Evolutionary conservation across 2,797 vertebrate species (phyloP).

Genomic region (Alfaro cultratus): DNA sequence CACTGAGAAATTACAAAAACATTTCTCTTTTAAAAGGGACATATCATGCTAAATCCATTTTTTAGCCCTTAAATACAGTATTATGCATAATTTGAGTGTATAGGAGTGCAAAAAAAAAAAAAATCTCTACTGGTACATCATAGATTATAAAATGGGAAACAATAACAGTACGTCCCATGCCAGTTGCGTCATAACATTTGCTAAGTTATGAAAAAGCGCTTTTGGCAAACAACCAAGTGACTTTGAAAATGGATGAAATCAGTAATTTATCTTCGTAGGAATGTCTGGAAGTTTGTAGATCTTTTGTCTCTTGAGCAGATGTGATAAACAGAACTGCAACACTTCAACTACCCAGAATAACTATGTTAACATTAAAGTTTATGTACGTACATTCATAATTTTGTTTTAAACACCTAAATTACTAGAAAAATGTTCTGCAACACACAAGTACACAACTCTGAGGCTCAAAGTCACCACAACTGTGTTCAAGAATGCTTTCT

Average conservation of each 20-base stretch:
- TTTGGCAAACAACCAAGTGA: neutral
- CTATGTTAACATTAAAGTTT: neutral
- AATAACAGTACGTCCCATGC: too few relatives aligned
- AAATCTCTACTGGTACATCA: too few relatives aligned
- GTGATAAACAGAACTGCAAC: neutral
- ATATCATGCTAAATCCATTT: too few relatives aligned
- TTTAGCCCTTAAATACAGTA: too few relatives aligned
- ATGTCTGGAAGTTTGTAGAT: neutral
- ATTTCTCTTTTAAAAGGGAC: too few relatives aligned
- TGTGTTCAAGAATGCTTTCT: constrained; percentile 19
- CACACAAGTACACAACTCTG: neutral
- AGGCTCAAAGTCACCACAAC: constrained; percentile 10
- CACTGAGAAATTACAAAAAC: too few relatives aligned
- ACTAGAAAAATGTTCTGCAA: neutral
- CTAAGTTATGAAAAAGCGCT: neutral
- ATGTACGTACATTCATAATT: neutral
- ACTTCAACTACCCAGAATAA: neutral
- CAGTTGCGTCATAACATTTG: too few relatives aligned
- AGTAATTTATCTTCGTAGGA: neutral
- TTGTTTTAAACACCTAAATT: neutral
- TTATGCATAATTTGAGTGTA: too few relatives aligned
- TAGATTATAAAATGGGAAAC: too few relatives aligned
- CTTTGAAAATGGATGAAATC: neutral
- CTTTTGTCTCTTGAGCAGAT: neutral
- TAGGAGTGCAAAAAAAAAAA: too few relatives aligned